Evolutionary conservation across 2,888 invertebrate genomes (phyloP).

Genomic region (Agrotis ipsilon): DNA sequence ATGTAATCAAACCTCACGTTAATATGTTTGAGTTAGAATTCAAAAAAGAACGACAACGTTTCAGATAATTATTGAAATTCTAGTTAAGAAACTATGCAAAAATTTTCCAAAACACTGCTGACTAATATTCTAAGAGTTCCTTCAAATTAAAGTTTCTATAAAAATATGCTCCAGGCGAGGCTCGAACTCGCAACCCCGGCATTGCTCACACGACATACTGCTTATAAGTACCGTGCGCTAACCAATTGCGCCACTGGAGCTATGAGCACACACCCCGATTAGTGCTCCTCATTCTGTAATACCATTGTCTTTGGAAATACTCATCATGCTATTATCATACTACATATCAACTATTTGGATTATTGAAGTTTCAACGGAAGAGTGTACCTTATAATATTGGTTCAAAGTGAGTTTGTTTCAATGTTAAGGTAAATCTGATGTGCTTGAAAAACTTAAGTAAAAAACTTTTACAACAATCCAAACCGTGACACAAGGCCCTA

Average conservation of each 20-base stretch:
- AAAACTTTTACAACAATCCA: neutral
- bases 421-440: neutral
- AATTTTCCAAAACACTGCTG: neutral
- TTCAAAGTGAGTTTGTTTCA: neutral
- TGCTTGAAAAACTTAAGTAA: neutral
- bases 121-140: neutral
- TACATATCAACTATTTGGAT: no score
- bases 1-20: neutral
- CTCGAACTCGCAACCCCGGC: slow-evolving; percentile 70
- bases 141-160: slow-evolving; percentile 4
- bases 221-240: slow-evolving; percentile 99
- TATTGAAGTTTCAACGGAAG: no score
- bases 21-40: neutral
- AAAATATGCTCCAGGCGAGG: slow-evolving; percentile 67
- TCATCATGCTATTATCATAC: no score
- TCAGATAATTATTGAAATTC: no score
- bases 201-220: slow-evolving; percentile 92
- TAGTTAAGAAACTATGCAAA: neutral
- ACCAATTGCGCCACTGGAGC: slow-evolving; percentile 99
- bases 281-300: neutral
- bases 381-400: no score
- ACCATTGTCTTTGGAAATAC: neutral
- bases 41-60: neutral
- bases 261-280: slow-evolving; percentile 63
- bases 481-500: no score